Evolutionary conservation across 1,140 invertebrate species (phyloP).

Genomic region (Halesus radiatus): DNA sequence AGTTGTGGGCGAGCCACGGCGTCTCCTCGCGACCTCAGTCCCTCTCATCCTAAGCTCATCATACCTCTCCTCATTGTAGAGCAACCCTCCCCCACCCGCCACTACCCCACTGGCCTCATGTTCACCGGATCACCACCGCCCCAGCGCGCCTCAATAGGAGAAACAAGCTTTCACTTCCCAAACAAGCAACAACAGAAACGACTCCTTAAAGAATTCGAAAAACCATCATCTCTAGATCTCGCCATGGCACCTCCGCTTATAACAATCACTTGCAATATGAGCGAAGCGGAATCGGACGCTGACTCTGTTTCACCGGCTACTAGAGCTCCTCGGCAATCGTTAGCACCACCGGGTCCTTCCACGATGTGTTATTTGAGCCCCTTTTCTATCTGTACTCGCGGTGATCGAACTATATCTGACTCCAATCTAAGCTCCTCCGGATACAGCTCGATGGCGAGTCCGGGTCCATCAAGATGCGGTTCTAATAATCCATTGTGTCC

Average conservation of each 20-base stretch:
- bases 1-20: constrained; percentile 59
- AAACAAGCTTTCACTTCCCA: constrained; percentile 64
- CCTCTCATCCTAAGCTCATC: constrained; percentile 65
- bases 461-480: constrained; percentile 81
- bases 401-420: constrained; percentile 81
- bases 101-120: constrained; percentile 60
- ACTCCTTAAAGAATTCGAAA: constrained; percentile 71
- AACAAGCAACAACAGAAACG: constrained; percentile 60
- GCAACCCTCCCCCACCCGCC: constrained; percentile 72
- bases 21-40: constrained; percentile 58
- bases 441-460: constrained; percentile 87
- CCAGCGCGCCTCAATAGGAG: constrained; percentile 67
- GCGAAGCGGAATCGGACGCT: constrained; percentile 80
- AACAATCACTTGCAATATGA: constrained; percentile 81
- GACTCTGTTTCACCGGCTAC: constrained; percentile 74
- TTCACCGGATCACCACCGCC: constrained; percentile 76
- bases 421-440: constrained; percentile 86
- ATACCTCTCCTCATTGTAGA: constrained; percentile 76
- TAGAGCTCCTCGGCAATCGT: constrained; percentile 59
- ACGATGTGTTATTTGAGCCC: constrained; percentile 83
- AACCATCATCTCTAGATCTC: constrained; percentile 76
- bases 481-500: constrained; percentile 83
- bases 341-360: constrained; percentile 63
- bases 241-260: constrained; percentile 78
- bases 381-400: constrained; percentile 78